Evolutionary conservation across 2,888 invertebrate genomes (phyloP).

Genomic region (Tachina grossa): DNA sequence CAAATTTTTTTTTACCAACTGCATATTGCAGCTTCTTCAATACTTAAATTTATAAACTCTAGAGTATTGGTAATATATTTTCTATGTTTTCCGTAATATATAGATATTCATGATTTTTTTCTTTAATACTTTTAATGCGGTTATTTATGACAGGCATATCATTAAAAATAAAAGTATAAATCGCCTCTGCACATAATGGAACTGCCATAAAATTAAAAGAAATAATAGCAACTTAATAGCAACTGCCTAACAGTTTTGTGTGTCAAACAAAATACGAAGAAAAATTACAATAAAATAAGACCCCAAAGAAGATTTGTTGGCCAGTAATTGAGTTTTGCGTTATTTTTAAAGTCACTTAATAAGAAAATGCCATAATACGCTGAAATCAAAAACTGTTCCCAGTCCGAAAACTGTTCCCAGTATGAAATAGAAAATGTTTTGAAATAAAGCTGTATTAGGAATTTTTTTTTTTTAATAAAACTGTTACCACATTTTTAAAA

Average conservation of each 20-base stretch:
- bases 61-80: neutral
- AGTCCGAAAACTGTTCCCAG: no score
- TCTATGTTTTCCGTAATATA: neutral
- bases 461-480: no score
- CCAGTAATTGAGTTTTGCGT: no score
- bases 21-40: neutral
- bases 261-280: neutral
- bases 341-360: neutral
- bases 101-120: neutral
- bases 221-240: slow-evolving; percentile 14
- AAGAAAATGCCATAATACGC: neutral
- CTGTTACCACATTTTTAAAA: neutral
- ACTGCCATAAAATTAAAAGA: neutral
- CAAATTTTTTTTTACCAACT: neutral
- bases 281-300: neutral
- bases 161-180: slow-evolving; percentile 69
- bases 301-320: neutral
- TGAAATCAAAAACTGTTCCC: neutral
- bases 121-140: slow-evolving; percentile 67
- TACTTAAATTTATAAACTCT: no score
- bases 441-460: no score
- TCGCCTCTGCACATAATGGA: slow-evolving; percentile 56
- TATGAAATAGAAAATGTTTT: no score
- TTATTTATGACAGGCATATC: slow-evolving; percentile 73
- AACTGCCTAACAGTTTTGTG: slow-evolving; percentile 19